phyloP scores from a whole-genome alignment of 2,113 vertebrate genomes.

The Chaetodon auriga region DNA sequence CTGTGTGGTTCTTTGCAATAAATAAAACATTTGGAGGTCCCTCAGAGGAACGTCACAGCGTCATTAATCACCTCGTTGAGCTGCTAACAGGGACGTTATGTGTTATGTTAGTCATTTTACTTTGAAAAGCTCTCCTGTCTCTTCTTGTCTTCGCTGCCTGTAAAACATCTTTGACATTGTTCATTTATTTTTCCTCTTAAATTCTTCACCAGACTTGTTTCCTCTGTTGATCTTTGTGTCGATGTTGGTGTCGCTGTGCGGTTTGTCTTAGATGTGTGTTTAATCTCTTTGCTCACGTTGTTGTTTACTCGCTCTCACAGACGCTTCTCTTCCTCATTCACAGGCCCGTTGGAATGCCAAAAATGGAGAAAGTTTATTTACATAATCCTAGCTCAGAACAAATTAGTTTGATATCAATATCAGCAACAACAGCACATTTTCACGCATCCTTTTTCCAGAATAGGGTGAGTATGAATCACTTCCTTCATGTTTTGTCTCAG shows the following conservation, averaged over 20 bases:
- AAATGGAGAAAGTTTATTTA: slow-evolving; percentile 99
- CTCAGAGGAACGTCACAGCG: background rate
- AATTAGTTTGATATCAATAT: slow-evolving; percentile 99
- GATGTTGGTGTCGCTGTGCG: background rate
- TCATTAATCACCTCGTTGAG: background rate
- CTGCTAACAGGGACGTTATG: background rate
- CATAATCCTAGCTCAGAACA: slow-evolving; percentile 99
- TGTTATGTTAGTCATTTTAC: background rate
- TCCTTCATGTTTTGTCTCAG: no score
- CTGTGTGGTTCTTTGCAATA: background rate
- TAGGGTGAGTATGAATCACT: slow-evolving; percentile 88
- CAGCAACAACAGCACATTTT: slow-evolving; percentile 99
- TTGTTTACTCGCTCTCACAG: background rate
- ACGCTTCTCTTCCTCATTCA: slow-evolving; percentile 27
- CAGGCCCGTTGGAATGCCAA: slow-evolving; percentile 99
- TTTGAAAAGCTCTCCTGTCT: background rate
- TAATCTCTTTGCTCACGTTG: background rate
- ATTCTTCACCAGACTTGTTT: background rate
- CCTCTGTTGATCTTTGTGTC: background rate
- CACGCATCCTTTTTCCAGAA: slow-evolving; percentile 99
- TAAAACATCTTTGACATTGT: background rate
- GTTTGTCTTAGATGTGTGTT: background rate
- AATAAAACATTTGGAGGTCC: slow-evolving; percentile 8
- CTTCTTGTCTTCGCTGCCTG: background rate
- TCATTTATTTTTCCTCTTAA: background rate